Conservation (phyloP, 2,888 invertebrate genomes). For the Pollenia angustigena region DNA sequence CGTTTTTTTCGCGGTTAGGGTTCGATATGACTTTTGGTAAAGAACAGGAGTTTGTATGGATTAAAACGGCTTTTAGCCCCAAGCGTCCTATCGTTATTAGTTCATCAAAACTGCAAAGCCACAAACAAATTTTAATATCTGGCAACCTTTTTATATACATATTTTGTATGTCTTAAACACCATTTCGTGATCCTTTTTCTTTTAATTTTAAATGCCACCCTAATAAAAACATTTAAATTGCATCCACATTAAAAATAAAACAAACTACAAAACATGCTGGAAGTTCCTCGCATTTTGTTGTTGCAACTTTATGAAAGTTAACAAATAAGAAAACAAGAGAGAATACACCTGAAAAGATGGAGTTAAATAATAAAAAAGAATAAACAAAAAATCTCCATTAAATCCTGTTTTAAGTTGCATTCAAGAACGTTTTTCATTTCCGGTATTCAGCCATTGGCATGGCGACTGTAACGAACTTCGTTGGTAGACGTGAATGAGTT, state of each 20-base stretch:
- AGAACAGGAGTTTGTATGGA: not conserved
- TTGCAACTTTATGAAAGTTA: slow-evolving; percentile 19
- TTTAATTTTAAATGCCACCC: slow-evolving; percentile 18
- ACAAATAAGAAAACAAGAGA: slow-evolving; percentile 8
- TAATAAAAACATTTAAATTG: slow-evolving; percentile 24
- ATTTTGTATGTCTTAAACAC: not conserved
- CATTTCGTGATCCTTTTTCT: not conserved
- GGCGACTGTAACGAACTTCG: slow-evolving; percentile 68
- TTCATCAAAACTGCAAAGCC: too few relatives aligned
- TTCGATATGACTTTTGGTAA: too few relatives aligned
- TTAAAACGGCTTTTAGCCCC: not conserved
- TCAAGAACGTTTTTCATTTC: slow-evolving; percentile 75
- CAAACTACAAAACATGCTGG: not conserved
- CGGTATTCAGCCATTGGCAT: slow-evolving; percentile 80
- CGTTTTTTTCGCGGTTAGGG: too few relatives aligned
- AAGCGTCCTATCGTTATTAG: too few relatives aligned
- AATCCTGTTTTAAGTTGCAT: slow-evolving; percentile 40
- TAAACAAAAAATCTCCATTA: slow-evolving; percentile 20
- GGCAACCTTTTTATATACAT: too few relatives aligned
- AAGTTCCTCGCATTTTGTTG: slow-evolving; percentile 20
- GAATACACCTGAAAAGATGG: not conserved
- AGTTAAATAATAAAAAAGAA: not conserved
- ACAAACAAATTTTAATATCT: too few relatives aligned
- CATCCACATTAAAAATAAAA: slow-evolving; percentile 2
- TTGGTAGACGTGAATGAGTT: slow-evolving; percentile 60